These are phyloP conservation scores for Sterrhoptilus dennistouni DNA, from an alignment of 2,113 vertebrate species.

Conservation along the genomic window DNA sequence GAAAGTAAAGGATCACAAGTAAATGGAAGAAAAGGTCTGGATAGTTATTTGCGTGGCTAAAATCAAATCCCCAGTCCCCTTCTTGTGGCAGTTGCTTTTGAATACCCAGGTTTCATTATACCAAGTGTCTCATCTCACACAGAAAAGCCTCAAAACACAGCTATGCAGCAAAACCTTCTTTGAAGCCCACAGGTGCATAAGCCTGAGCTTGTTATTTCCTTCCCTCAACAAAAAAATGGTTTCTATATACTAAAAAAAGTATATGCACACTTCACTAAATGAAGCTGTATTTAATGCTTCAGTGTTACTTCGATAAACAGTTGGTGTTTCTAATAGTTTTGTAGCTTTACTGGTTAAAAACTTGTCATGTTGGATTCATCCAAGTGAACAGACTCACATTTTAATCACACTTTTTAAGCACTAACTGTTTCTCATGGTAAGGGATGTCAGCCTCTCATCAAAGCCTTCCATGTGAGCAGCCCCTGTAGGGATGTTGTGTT, in stretches of 20 bases:
- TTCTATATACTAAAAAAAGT: background rate
- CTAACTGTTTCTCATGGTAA: background rate
- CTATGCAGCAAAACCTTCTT: background rate
- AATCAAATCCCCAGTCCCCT: background rate
- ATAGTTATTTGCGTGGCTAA: background rate
- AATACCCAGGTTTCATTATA: background rate
- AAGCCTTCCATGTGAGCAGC: fast-evolving
- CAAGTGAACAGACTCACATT: background rate
- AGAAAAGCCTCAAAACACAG: background rate
- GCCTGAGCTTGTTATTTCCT: background rate
- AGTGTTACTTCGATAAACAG: background rate
- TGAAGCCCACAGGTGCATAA: background rate
- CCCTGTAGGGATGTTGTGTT: fast-evolving
- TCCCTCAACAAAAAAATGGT: background rate
- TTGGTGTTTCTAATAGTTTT: background rate
- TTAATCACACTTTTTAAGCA: background rate
- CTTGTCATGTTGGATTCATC: background rate
- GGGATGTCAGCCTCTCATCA: no score
- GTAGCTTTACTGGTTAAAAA: background rate
- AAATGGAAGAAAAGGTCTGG: background rate
- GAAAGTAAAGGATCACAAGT: background rate
- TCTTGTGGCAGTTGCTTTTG: background rate
- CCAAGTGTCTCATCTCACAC: background rate
- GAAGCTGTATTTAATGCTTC: background rate
- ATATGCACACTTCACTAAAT: background rate